These are phyloP conservation scores for Drosophila chauvacae DNA, from an alignment of 1,140 invertebrate genomes.

Conservation along the genomic window DNA sequence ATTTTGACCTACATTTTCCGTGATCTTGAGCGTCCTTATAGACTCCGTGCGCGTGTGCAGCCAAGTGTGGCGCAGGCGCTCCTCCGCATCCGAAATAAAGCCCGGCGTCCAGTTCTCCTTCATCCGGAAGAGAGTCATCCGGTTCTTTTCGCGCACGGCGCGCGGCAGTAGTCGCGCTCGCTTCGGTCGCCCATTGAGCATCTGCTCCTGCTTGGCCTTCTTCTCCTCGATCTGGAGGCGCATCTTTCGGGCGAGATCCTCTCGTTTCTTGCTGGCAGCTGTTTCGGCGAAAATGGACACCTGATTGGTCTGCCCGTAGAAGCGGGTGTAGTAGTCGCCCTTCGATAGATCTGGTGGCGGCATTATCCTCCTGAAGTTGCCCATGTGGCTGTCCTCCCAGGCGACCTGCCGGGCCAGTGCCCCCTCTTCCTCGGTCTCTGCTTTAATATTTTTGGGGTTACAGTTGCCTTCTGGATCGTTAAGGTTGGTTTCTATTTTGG, in stretches of 20 bases:
- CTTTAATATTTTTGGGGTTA: neutral
- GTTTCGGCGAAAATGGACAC: conserved; percentile 91
- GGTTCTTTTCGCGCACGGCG: conserved; percentile 61
- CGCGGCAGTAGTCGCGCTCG: conserved; percentile 51
- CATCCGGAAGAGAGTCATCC: conserved; percentile 42
- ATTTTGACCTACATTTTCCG: conserved; percentile 56
- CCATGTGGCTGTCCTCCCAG: conserved; percentile 92
- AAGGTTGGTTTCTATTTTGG: conserved; percentile 5
- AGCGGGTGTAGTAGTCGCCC: conserved; percentile 68
- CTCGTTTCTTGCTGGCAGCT: conserved; percentile 86
- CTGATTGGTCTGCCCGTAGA: conserved; percentile 88
- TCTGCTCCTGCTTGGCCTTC: conserved; percentile 60
- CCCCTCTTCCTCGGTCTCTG: conserved; percentile 28
- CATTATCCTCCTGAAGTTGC: conserved; percentile 87
- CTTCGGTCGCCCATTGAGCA: conserved; percentile 42
- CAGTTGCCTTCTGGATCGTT: neutral
- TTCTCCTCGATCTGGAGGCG: conserved; percentile 77
- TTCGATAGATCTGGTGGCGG: conserved; percentile 58
- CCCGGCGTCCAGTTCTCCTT: conserved; percentile 74
- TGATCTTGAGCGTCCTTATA: conserved; percentile 63
- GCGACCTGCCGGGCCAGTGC: conserved; percentile 88
- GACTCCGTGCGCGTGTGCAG: conserved; percentile 72
- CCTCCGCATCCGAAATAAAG: conserved; percentile 78
- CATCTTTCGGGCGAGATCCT: conserved; percentile 76
- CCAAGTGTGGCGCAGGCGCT: conserved; percentile 74